Evolutionary conservation across 2,113 vertebrate species (phyloP).

Genomic region (Vulpes vulpes): DNA sequence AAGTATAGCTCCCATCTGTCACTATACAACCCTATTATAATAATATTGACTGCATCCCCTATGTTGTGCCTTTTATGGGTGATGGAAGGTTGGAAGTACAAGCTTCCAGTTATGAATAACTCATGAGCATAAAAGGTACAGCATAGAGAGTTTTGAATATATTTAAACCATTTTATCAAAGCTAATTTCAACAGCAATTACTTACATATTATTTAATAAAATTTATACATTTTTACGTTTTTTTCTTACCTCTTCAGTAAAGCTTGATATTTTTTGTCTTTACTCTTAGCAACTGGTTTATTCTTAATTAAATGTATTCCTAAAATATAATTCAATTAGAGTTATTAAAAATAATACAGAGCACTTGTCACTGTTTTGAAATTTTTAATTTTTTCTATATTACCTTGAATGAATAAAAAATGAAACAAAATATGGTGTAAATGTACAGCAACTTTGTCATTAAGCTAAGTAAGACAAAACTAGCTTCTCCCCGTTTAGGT

Average conservation of each 20-base stretch:
- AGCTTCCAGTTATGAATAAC: background rate
- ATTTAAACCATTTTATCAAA: background rate
- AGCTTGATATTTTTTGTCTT: background rate
- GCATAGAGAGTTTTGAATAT: background rate
- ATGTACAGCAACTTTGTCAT: background rate
- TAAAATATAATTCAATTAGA: background rate
- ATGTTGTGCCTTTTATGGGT: background rate
- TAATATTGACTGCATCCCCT: background rate
- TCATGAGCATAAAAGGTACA: background rate
- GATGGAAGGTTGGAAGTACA: background rate
- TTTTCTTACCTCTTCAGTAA: background rate
- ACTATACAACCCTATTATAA: background rate
- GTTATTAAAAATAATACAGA: background rate
- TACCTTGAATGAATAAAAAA: background rate
- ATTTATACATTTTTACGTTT: background rate
- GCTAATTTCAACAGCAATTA: background rate
- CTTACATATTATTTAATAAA: background rate
- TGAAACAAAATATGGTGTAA: background rate
- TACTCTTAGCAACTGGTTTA: background rate
- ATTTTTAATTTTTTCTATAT: background rate
- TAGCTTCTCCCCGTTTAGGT: background rate
- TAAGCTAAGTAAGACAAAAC: constrained; percentile 14
- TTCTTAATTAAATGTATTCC: background rate
- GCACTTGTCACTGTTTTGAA: background rate
- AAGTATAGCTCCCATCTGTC: background rate